phyloP scores from a whole-genome alignment of 2,113 vertebrate genomes.

The Cricetomys ansorgei region DNA sequence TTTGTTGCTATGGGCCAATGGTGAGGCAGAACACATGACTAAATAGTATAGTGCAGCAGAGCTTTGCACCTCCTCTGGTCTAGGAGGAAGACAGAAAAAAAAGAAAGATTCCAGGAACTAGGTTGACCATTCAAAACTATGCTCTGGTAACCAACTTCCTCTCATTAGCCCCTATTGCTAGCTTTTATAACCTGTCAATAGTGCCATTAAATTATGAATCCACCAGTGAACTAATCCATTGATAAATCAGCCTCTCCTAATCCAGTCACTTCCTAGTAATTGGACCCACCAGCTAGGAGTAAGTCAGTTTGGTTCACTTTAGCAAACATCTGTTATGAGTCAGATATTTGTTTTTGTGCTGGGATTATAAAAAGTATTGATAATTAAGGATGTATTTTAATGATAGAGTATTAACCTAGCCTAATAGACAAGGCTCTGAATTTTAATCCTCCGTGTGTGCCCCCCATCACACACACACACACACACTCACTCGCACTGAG shows the following conservation, averaged over 20 bases:
- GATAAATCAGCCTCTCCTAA: neutral
- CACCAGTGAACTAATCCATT: neutral
- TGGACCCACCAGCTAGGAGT: neutral
- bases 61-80: neutral
- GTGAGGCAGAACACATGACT: neutral
- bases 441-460: too few relatives aligned
- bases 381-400: neutral
- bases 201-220: neutral
- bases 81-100: neutral
- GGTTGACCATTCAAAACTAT: neutral
- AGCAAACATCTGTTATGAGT: neutral
- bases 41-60: neutral
- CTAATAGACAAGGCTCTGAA: neutral
- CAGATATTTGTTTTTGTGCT: neutral
- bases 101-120: neutral
- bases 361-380: neutral
- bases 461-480: neutral
- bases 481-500: neutral
- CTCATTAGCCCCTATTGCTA: neutral
- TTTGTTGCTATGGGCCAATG: neutral
- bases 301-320: slow-evolving; percentile 13
- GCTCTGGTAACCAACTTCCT: neutral
- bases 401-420: neutral
- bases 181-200: neutral
- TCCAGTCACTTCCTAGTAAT: neutral